Percentiles rank a stretch among this genome's conserved stretches.
These are phyloP conservation scores for Drosophila mettleri DNA, from an alignment of 2,888 invertebrate species.

Conservation along the genomic window DNA sequence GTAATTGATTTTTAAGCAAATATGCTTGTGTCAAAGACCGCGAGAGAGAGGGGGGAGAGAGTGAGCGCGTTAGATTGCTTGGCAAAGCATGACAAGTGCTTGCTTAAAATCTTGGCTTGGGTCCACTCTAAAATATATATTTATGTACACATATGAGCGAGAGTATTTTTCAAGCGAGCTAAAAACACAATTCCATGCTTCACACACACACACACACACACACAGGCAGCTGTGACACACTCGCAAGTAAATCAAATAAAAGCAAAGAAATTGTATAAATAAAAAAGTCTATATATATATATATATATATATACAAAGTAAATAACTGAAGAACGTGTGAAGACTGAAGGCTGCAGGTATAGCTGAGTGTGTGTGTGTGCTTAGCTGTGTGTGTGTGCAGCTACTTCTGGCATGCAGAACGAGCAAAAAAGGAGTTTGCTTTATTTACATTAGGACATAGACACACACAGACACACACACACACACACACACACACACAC, in stretches of 20 bases:
- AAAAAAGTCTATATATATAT: slow-evolving; percentile 14
- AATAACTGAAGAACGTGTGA: slow-evolving; percentile 30
- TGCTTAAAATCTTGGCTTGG: slow-evolving; percentile 65
- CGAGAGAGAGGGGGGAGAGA: slow-evolving; percentile 7
- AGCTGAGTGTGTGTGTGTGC: slow-evolving; percentile 21
- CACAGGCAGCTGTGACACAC: slow-evolving; percentile 14
- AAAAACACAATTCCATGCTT: slow-evolving; percentile 11
- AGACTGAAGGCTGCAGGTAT: slow-evolving; percentile 45
- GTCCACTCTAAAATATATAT: slow-evolving; percentile 13
- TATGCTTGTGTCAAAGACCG: slow-evolving; percentile 51
- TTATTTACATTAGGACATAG: slow-evolving; percentile 62
- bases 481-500: slow-evolving; percentile 11
- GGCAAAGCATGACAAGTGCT: slow-evolving; percentile 58
- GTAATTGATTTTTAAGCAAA: slow-evolving; percentile 80
- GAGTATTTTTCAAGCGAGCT: neutral
- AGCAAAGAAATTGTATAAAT: slow-evolving; percentile 31
- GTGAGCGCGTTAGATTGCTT: slow-evolving; percentile 41
- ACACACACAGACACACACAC: slow-evolving; percentile 4
- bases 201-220: slow-evolving; percentile 15
- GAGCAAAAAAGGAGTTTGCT: slow-evolving; percentile 52
- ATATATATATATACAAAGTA: slow-evolving; percentile 15
- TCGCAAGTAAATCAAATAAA: slow-evolving; percentile 58
- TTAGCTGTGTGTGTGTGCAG: slow-evolving; percentile 39
- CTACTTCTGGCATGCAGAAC: slow-evolving; percentile 59
- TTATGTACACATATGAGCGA: neutral